Conservation (phyloP, 2,888 invertebrate genomes). For the Synergus itoensis region DNA sequence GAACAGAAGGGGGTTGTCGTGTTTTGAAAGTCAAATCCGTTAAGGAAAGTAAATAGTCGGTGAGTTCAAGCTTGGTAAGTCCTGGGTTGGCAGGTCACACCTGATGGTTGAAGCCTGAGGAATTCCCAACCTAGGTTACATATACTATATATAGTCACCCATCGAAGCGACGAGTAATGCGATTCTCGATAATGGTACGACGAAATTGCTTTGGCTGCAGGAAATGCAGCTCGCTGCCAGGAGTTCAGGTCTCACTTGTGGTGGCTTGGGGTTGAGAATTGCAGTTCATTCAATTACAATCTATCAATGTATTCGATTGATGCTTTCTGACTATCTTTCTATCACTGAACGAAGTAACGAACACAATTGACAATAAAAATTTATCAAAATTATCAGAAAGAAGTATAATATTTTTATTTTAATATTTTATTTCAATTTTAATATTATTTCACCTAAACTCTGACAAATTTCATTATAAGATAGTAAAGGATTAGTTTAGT, state of each 20-base stretch:
- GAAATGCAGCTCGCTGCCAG: conserved; percentile 20
- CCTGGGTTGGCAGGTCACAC: conserved; percentile 15
- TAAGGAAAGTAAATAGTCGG: conserved; percentile 10
- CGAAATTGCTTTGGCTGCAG: conserved; percentile 33
- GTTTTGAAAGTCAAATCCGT: conserved; percentile 21
- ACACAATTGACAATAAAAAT: neutral
- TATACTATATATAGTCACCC: conserved; percentile 10
- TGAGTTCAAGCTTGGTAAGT: neutral
- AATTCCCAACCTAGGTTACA: neutral
- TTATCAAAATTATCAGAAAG: neutral
- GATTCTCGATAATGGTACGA: conserved; percentile 30
- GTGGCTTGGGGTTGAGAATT: conserved; percentile 6
- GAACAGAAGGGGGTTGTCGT: conserved; percentile 3
- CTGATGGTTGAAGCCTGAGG: conserved; percentile 23
- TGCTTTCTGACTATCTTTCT: neutral
- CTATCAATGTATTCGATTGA: conserved; percentile 19
- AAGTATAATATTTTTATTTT: too few relatives aligned
- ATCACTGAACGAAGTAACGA: neutral
- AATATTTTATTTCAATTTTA: too few relatives aligned
- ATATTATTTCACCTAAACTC: too few relatives aligned
- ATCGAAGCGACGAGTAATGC: conserved; percentile 27
- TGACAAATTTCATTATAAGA: too few relatives aligned
- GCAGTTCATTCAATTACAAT: conserved; percentile 26
- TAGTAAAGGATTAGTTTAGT: too few relatives aligned
- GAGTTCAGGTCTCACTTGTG: conserved; percentile 26